phyloP scores from a whole-genome alignment of 2,113 vertebrate genomes.

The Terrapene triunguis region DNA sequence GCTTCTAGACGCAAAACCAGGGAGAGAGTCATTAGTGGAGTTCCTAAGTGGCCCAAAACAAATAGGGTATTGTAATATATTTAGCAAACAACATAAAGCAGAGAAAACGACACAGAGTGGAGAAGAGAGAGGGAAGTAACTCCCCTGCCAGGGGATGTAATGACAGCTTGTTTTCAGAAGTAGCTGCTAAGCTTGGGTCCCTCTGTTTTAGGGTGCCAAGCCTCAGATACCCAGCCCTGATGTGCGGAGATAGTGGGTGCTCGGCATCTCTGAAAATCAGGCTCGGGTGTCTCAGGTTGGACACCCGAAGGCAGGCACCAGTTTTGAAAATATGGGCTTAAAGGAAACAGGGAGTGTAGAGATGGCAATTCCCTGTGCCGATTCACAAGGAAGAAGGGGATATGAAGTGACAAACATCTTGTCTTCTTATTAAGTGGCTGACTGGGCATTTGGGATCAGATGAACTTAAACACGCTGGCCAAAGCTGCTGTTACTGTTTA shows the following conservation, averaged over 20 bases:
- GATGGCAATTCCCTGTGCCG: background rate
- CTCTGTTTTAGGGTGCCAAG: background rate
- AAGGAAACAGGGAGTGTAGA: background rate
- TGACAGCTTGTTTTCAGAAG: background rate
- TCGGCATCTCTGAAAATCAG: background rate
- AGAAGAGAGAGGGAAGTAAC: background rate
- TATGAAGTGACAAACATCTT: background rate
- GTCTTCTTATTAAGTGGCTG: background rate
- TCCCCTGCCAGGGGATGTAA: background rate
- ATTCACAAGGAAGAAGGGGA: background rate
- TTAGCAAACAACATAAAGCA: background rate
- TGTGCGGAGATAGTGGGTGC: background rate
- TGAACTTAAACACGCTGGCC: background rate
- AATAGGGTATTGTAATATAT: background rate
- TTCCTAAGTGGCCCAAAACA: background rate
- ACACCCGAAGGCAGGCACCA: background rate
- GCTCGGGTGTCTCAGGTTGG: background rate
- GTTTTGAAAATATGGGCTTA: background rate
- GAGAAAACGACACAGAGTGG: background rate
- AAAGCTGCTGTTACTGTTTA: background rate
- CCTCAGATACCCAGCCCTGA: background rate
- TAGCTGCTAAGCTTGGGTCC: background rate
- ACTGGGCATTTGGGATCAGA: background rate
- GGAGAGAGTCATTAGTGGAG: fast-evolving
- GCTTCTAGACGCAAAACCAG: background rate